Evolutionary conservation across 2,888 invertebrate species (phyloP).

Genomic region (Teinopalpus imperialis): DNA sequence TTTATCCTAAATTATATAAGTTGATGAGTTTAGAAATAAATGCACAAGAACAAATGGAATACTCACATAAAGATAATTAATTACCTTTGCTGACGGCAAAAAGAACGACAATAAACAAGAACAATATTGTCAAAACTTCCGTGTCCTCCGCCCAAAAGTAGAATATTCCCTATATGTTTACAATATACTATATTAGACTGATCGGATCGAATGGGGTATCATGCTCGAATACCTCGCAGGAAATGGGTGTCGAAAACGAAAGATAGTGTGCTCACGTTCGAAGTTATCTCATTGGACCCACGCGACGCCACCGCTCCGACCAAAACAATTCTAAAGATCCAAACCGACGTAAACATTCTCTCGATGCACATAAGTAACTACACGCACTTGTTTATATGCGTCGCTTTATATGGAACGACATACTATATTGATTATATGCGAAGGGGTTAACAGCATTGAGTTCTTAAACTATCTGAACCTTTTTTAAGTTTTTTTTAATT

Average conservation of each 20-base stretch:
- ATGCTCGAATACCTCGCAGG: slow-evolving; percentile 63
- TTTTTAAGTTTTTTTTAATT: too few species aligned
- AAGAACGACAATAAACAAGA: too few species aligned
- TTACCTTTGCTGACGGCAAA: slow-evolving; percentile 53
- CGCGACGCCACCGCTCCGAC: slow-evolving; percentile 35
- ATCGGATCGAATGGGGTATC: slow-evolving; percentile 55
- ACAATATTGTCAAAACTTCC: slow-evolving; percentile 55
- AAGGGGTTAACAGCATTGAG: slow-evolving; percentile 27
- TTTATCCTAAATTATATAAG: too few species aligned
- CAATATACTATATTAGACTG: too few species aligned
- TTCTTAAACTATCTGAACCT: too few species aligned
- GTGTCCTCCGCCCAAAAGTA: slow-evolving; percentile 62
- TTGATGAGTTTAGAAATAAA: too few species aligned
- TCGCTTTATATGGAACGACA: slow-evolving; percentile 41
- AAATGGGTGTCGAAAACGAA: slow-evolving; percentile 40
- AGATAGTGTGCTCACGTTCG: background rate
- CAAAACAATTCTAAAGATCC: slow-evolving; percentile 54
- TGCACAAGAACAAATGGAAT: too few species aligned
- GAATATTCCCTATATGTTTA: slow-evolving; percentile 67
- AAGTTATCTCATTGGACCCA: slow-evolving; percentile 25
- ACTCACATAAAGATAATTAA: slow-evolving; percentile 17
- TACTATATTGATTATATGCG: slow-evolving; percentile 42
- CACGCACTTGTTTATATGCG: slow-evolving; percentile 44
- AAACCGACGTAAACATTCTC: slow-evolving; percentile 57
- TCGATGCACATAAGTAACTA: slow-evolving; percentile 45